A percentile compares a stretch with the other conserved stretches of the same genome.
Evolutionary conservation across 2,113 vertebrate species (phyloP).

Genomic region (Erpornis zantholeuca): DNA sequence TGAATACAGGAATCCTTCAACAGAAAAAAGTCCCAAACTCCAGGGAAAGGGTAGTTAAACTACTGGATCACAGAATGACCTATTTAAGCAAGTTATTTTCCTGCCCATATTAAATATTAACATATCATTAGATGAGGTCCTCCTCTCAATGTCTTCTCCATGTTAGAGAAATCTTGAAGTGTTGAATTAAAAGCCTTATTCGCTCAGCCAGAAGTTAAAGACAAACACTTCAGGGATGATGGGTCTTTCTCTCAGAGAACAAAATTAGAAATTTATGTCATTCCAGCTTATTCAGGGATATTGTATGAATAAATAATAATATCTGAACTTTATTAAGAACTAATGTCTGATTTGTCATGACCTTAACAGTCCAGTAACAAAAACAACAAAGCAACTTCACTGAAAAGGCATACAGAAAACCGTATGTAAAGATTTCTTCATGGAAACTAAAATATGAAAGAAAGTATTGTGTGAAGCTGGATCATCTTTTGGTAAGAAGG

Average conservation of each 20-base stretch:
- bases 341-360: neutral
- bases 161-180: neutral
- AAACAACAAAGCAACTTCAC: neutral
- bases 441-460: neutral
- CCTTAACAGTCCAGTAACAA: neutral
- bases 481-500: neutral
- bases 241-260: neutral
- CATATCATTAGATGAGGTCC: neutral
- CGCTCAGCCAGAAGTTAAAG: neutral
- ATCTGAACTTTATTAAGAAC: neutral
- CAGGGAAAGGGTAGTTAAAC: neutral
- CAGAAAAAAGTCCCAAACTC: neutral
- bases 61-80: neutral
- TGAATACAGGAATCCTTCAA: neutral
- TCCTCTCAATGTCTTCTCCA: neutral
- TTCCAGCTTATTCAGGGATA: neutral
- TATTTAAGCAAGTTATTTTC: neutral
- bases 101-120: slow-evolving; percentile 10
- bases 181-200: neutral
- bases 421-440: neutral
- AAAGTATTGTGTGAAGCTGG: neutral
- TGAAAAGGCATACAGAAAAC: neutral
- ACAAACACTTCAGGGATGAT: neutral
- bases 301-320: neutral
- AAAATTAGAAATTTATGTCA: neutral